Evolutionary conservation across 2,113 vertebrate species (phyloP).

Genomic region (Saguinus midas): DNA sequence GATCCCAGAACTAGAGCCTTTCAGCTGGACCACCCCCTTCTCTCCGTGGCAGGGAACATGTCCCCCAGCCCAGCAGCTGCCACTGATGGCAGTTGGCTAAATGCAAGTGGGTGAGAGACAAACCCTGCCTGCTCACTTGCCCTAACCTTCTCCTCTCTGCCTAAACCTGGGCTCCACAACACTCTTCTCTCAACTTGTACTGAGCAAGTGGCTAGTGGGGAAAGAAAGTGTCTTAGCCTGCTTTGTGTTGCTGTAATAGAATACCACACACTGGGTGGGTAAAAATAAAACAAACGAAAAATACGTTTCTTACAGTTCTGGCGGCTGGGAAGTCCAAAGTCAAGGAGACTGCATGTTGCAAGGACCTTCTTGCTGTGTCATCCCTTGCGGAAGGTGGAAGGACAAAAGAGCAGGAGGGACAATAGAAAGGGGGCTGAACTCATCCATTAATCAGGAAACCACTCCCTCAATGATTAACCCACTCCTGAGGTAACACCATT

Average conservation of each 20-base stretch:
- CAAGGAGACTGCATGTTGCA: not conserved
- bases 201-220: not conserved
- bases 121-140: no score
- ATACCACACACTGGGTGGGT: not conserved
- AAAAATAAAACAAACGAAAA: not conserved
- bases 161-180: not conserved
- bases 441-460: not conserved
- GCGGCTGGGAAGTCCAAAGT: not conserved
- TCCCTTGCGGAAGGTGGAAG: not conserved
- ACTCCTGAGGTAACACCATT: not conserved
- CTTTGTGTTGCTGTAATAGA: not conserved
- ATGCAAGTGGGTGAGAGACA: not conserved
- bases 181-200: not conserved
- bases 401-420: not conserved
- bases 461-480: not conserved
- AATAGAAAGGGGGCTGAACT: not conserved
- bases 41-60: not conserved
- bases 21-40: not conserved
- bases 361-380: not conserved
- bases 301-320: not conserved
- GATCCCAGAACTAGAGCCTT: not conserved
- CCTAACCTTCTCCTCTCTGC: not conserved
- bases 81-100: accelerated
- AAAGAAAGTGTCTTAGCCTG: not conserved
- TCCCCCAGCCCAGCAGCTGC: not conserved